Conservation (phyloP, 2,797 vertebrate species). For the Crenuchus spilurus region DNA sequence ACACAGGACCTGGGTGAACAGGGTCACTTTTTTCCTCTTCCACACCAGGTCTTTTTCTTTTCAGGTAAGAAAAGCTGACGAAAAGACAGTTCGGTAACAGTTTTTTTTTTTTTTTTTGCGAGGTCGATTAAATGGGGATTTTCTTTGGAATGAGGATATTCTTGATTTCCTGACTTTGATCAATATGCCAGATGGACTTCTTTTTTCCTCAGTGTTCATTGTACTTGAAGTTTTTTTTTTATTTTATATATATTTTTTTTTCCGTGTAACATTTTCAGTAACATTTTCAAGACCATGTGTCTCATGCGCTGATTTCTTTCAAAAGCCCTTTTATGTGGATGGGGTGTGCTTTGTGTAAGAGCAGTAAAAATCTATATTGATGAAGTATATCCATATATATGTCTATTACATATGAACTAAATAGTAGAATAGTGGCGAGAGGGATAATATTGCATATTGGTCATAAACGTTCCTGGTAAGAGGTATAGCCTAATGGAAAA, state of each 20-base stretch:
- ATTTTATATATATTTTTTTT: constrained; percentile 76
- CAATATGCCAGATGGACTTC: constrained; percentile 89
- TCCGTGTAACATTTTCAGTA: constrained; percentile 74
- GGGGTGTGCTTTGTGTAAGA: constrained; percentile 59
- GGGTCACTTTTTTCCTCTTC: constrained; percentile 82
- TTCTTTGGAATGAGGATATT: constrained; percentile 46
- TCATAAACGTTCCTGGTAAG: constrained; percentile 74
- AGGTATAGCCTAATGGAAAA: constrained; percentile 57
- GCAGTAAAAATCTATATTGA: constrained; percentile 69
- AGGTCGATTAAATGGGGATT: constrained; percentile 68
- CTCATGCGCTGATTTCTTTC: constrained; percentile 52
- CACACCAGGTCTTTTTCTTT: constrained; percentile 77
- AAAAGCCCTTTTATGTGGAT: constrained; percentile 45
- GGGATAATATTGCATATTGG: constrained; percentile 54
- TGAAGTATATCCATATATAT: constrained; percentile 65
- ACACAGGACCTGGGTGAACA: constrained; percentile 85
- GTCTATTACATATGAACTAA: constrained; percentile 63
- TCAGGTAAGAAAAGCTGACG: constrained; percentile 68
- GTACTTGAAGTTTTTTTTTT: constrained; percentile 96
- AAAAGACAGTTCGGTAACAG: constrained; percentile 58
- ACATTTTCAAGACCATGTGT: constrained; percentile 43
- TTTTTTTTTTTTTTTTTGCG: too few relatives aligned
- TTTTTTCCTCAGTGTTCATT: constrained; percentile 83
- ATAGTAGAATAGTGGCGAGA: constrained; percentile 50
- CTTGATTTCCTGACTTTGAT: constrained; percentile 72